Conservation (phyloP, 2,888 invertebrate species). For the Ophion ellenae region DNA sequence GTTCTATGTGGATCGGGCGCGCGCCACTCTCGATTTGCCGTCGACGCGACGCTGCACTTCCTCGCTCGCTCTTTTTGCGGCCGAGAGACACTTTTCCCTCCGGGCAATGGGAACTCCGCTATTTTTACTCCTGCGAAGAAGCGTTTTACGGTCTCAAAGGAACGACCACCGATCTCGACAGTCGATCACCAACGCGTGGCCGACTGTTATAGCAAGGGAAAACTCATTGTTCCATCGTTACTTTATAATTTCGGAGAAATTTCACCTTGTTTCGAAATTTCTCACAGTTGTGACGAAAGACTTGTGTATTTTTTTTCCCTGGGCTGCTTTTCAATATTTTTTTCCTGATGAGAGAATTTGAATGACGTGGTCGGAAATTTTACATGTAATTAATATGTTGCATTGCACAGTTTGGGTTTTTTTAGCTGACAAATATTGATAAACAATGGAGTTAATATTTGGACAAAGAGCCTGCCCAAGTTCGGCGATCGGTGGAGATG, state of each 20-base stretch:
- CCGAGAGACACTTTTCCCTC: constrained; percentile 19
- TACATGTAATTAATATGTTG: too few relatives aligned
- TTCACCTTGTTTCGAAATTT: neutral
- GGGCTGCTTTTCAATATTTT: too few relatives aligned
- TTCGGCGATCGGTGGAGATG: too few relatives aligned
- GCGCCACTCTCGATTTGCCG: constrained; percentile 57
- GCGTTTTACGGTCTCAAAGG: constrained; percentile 42
- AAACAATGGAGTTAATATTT: too few relatives aligned
- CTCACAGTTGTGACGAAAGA: too few relatives aligned
- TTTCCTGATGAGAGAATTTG: too few relatives aligned
- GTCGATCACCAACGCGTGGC: constrained; percentile 17
- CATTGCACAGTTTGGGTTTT: too few relatives aligned
- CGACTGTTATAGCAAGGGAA: constrained; percentile 18
- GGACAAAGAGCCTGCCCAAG: too few relatives aligned
- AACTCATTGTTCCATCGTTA: constrained; percentile 18
- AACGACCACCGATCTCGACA: constrained; percentile 42
- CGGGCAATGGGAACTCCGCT: constrained; percentile 44
- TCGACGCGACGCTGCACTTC: constrained; percentile 38
- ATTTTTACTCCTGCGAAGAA: constrained; percentile 38
- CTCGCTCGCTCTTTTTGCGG: constrained; percentile 26
- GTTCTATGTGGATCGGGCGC: constrained; percentile 49
- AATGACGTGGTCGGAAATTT: too few relatives aligned
- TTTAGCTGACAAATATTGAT: too few relatives aligned
- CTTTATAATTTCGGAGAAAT: neutral
- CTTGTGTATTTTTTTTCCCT: too few relatives aligned